Base-by-base conservation (phyloP, 2,888 invertebrate genomes). In the Hyposoter dolosus region DNA sequence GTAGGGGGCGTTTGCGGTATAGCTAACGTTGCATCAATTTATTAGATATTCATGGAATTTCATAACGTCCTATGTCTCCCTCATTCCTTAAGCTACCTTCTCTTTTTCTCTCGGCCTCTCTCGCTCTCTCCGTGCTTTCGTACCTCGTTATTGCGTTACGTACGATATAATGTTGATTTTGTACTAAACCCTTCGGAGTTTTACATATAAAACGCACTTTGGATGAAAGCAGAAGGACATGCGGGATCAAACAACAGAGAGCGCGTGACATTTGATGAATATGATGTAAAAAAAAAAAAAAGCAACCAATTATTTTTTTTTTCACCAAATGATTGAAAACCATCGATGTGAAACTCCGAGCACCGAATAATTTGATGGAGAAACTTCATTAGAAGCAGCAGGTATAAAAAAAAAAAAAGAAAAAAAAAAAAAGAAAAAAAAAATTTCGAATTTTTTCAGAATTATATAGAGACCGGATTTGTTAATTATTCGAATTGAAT, bases 21-120 rank as follows among this genome's bases (percentile, higher is more conserved):
- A 53, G 74, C 35, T 60, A 68, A 81, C 77, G 83, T 78, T 86
- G 86, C 82, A 88, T 87, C 81, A 88, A 88, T 88, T 89, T 88
- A 87, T 88, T 88, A 89, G 86, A 88, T 90, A 88, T 88, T 88
- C 88, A 88, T 90, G 88, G 85, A 90, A 88, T 89, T 88, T 88
- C 88, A 89, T 85, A 78, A 78, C 28, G 65, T 19, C 17, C 43
- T 53, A 19, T 71, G 71, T 69, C 45, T 45, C 69, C 23, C 66
- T 60, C 32, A 77, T 19, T 19, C 63, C 63, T 10, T 15, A 47
- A 6, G 19, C 19, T 60, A 17, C 43, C 53, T 19, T 53, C 81
- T 60, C 47, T 17, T 65, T 53, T 5, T n/a, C 35, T 69, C 28
- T 19, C 56, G 10, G 17, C 9, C 65, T 53, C 4, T 28, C 43